A percentile compares a stretch with the other conserved stretches of the same genome.
Conservation (phyloP, 1,140 invertebrate genomes). For the Macrocentrus cingulum region DNA sequence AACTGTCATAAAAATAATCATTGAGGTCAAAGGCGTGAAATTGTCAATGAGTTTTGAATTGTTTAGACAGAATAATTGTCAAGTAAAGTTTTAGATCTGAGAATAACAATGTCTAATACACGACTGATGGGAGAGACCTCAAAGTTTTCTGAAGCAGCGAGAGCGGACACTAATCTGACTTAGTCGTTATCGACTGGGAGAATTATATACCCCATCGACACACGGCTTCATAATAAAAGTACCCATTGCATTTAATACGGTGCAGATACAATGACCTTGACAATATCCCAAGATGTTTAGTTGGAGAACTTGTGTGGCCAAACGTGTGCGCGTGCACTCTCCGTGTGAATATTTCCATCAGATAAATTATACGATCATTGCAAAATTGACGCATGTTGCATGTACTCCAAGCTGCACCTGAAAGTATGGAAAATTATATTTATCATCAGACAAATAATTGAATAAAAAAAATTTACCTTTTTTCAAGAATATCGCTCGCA, state of each 20-base stretch:
- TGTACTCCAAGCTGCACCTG: too few relatives aligned
- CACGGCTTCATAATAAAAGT: constrained; percentile 7
- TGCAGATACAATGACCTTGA: not conserved
- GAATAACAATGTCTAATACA: constrained; percentile 37
- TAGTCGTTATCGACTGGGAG: constrained; percentile 43
- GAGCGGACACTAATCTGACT: constrained; percentile 41
- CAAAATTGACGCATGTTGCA: too few relatives aligned
- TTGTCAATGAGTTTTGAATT: not conserved
- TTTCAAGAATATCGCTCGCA: too few relatives aligned
- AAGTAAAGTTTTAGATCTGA: not conserved
- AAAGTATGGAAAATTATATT: too few relatives aligned
- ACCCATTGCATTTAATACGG: not conserved
- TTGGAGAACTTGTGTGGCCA: too few relatives aligned
- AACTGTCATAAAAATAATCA: too few relatives aligned
- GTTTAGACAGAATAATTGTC: not conserved
- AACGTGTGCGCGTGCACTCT: too few relatives aligned
- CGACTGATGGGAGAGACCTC: constrained; percentile 44
- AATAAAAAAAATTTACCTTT: too few relatives aligned
- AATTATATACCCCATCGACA: not conserved
- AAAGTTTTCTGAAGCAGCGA: constrained; percentile 29
- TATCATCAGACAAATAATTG: too few relatives aligned
- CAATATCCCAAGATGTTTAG: not conserved
- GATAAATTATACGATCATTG: too few relatives aligned
- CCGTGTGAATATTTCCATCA: too few relatives aligned
- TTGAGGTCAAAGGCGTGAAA: not conserved